Conservation (phyloP, 2,888 invertebrate genomes). For the Cinara cedri region DNA sequence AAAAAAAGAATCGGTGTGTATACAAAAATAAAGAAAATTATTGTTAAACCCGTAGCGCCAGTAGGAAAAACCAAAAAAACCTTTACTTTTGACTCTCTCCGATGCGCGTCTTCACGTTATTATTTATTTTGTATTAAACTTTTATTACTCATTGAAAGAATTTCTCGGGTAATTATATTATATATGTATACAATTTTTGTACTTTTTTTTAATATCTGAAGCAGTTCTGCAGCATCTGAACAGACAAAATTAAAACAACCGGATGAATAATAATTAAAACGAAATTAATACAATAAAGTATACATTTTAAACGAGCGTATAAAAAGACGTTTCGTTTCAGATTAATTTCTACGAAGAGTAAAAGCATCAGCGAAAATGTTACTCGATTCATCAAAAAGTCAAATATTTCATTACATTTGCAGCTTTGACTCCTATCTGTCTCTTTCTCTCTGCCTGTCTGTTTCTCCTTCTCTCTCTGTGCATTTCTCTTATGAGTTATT, state of each 20-base stretch:
- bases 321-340: background rate
- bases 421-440: background rate
- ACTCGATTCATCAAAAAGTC: background rate
- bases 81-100: too few species aligned
- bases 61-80: too few species aligned
- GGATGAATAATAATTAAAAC: background rate
- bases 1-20: too few species aligned
- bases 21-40: too few species aligned
- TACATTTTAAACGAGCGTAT: background rate
- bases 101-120: too few species aligned
- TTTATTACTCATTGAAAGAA: background rate
- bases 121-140: too few species aligned
- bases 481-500: too few species aligned
- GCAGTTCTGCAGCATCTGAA: background rate
- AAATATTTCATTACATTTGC: background rate
- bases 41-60: too few species aligned
- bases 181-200: background rate
- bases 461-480: too few species aligned
- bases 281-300: background rate
- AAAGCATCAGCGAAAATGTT: background rate
- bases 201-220: background rate
- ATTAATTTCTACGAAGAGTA: constrained; percentile 15
- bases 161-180: background rate
- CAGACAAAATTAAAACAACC: background rate
- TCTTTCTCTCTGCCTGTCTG: too few species aligned